Evolutionary conservation across 1,140 invertebrate genomes (phyloP), one percentile per base, ranked within the genome.

Genomic region (Bombus huntii): DNA sequence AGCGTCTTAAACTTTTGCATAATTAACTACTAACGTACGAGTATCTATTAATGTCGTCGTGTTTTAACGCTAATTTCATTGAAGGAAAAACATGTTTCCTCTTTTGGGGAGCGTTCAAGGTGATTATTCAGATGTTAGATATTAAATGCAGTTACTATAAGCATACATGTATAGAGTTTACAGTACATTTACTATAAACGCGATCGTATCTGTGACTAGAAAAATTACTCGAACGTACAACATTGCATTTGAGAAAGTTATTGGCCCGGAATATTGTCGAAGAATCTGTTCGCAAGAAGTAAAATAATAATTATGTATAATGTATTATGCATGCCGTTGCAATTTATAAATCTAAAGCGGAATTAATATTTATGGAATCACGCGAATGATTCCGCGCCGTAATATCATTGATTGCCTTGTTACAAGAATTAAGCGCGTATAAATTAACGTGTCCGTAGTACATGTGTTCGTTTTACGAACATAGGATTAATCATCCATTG

Each of bases 401-500:
- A 53, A 53, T 66, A 37, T 47, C 62, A 72, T 84, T 62, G 44
- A 84, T 79, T 79, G 31, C 79, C 62, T 84, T 59, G 42, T 71
- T 84, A 62, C 10, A 76, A 59, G 37, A 42, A 34, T 62, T 28
- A 22, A 42, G 28, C 37, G 3, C 8, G 22, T 62, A 65, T 44
- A 31, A 78, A 84, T 78, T 57, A 84, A 78, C 81, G 37, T 53
- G 62, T 78, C n/a, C 22, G 37, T 31, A 47, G n/a, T 78, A 22
- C 10, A 70, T 18, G 44, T 34, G 44, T 37, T 37, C 75, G 59
- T 79, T 78, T 70, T 12, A 25, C 44, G 8, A 70, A 44, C 15
- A 37, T 80, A 44, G 47, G 42, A 72, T 79, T 84, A 79, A 84
- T 80, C 68, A 79, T 34, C 9, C n/a, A 79, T 72, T 15, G 47